A percentile compares a stretch with the other conserved stretches of the same genome.
These are phyloP conservation scores for Hirtodrosophila duncani DNA, from an alignment of 2,888 invertebrate species.

Conservation along the genomic window DNA sequence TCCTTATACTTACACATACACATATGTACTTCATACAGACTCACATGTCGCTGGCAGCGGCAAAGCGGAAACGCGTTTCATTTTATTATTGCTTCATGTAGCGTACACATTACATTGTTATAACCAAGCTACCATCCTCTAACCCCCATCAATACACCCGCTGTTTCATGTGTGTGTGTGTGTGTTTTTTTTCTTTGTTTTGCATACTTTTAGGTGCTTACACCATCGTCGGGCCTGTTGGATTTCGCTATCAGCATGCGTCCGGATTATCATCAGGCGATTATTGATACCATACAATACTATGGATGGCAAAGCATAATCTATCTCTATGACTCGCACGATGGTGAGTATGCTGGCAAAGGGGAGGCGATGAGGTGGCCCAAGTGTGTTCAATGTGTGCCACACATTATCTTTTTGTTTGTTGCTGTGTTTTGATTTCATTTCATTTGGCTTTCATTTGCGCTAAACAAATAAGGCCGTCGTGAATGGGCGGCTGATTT, in stretches of 20 bases:
- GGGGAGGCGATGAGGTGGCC: too few species aligned
- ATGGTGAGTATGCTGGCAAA: constrained; percentile 81
- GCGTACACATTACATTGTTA: constrained; percentile 67
- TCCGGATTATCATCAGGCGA: constrained; percentile 96
- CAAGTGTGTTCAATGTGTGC: too few species aligned
- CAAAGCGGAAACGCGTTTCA: constrained; percentile 68
- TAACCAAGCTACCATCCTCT: constrained; percentile 11
- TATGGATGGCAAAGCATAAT: constrained; percentile 91
- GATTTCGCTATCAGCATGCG: constrained; percentile 96
- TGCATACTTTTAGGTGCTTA: constrained; percentile 83
- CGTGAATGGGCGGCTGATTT: constrained; percentile 7
- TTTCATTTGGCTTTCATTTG: constrained; percentile 58
- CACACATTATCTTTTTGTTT: constrained; percentile 34
- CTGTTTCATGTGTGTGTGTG: constrained; percentile 16
- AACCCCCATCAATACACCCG: neutral
- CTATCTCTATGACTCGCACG: constrained; percentile 88
- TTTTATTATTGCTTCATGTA: constrained; percentile 70
- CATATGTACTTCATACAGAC: neutral
- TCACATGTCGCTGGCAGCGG: constrained; percentile 39
- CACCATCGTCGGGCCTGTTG: constrained; percentile 91
- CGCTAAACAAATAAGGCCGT: constrained; percentile 47
- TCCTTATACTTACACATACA: neutral
- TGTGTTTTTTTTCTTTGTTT: constrained; percentile 35
- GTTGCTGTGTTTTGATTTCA: constrained; percentile 57
- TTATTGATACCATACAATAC: constrained; percentile 94